Conservation (phyloP, 2,888 invertebrate genomes). For the Podotricha telesiphe region DNA sequence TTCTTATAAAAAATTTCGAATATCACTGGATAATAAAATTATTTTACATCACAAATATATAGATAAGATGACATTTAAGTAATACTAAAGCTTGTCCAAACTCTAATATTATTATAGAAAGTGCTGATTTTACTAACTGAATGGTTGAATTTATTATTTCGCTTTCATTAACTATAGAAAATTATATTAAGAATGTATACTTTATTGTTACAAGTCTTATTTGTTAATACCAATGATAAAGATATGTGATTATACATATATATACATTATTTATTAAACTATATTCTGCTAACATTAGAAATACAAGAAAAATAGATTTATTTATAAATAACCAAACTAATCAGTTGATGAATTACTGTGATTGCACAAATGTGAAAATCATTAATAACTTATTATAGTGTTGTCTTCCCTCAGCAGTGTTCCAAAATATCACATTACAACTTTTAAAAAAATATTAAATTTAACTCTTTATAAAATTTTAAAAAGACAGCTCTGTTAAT, state of each 20-base stretch:
- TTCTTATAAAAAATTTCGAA: not conserved
- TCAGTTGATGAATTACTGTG: constrained; percentile 22
- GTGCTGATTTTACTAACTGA: constrained; percentile 52
- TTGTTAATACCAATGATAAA: constrained; percentile 42
- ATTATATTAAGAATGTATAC: constrained; percentile 24
- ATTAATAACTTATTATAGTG: constrained; percentile 47
- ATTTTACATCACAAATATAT: constrained; percentile 31
- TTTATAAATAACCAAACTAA: constrained; percentile 23
- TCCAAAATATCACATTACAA: constrained; percentile 50
- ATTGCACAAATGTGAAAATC: constrained; percentile 30
- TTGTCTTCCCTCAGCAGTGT: constrained; percentile 66
- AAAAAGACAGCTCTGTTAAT: constrained; percentile 62
- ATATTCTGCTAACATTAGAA: constrained; percentile 38
- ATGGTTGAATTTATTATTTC: constrained; percentile 52
- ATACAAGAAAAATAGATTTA: constrained; percentile 30
- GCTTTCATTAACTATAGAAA: constrained; percentile 39
- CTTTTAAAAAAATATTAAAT: constrained; percentile 19
- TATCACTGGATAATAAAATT: not conserved
- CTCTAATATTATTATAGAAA: constrained; percentile 35
- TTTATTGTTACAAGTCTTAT: constrained; percentile 43
- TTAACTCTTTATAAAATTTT: constrained; percentile 47
- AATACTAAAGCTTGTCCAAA: constrained; percentile 39
- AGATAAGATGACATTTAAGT: constrained; percentile 26
- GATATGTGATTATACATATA: constrained; percentile 28
- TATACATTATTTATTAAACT: constrained; percentile 24